Base-by-base conservation (phyloP, 2,113 vertebrate species). In the Mastomys natalensis region DNA sequence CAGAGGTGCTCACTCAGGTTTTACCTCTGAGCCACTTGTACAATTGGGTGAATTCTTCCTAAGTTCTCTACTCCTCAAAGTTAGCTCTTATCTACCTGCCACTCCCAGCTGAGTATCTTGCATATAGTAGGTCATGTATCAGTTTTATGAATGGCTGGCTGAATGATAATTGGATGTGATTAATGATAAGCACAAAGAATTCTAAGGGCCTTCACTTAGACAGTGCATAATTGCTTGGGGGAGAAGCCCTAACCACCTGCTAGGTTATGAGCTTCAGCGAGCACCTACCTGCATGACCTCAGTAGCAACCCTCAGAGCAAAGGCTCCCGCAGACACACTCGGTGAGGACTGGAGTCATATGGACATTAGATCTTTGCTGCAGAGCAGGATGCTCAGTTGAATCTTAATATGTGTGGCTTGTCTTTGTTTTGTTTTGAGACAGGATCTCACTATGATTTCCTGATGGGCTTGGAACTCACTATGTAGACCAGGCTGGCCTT, bases 101-200 rank as follows among this genome's bases (percentile, higher is more conserved):
- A 66, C 43, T 21, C 45, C 43, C 68, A 70, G 82, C 34, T 70
- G 78, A 93, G 85, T 92, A 53, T 43, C 55, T 76, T 76, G 89
- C 48, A 80, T 91, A 68, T 26, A 96, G 92, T 92, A 81, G 87
- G 92, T 70, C 58, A 62, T 81, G 87, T 85, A 72, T 93, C 81
- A 51, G 60, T 86, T 81, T 97, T 80, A 64, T 92, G 60, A 96
- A 53, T 85, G 60, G 60, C 17, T 64, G 37, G 68, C 37, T 29
- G 73, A 64, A 66, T 90, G 89, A n/a, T 58, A 37, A 73, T 43
- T 58, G 68, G 68, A 89, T 76, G 58, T 93, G 81, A 62, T 92
- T 90, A 76, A 81, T 73, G 55, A 70, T 78, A 74, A 87, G 91
- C 31, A 74, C 45, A 40, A 5, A 92, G 70, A 70, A 89, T 87